Percentiles rank a stretch among this genome's conserved stretches.
phyloP scores from a whole-genome alignment of 2,888 invertebrate species.

The Galeruca laticollis region DNA sequence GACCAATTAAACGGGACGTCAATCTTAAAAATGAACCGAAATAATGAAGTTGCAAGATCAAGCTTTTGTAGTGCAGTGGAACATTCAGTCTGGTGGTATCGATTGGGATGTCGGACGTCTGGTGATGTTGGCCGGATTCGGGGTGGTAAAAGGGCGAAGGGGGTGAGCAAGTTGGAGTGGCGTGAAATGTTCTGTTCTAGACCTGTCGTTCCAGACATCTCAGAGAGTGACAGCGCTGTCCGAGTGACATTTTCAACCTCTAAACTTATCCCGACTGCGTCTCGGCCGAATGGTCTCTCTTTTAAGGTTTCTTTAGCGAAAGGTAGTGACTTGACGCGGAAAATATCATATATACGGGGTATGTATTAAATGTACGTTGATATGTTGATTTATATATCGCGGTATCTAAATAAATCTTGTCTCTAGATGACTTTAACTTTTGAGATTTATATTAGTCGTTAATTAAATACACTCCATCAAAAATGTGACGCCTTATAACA shows the following conservation, averaged over 20 bases:
- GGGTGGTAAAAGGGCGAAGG: conserved; percentile 19
- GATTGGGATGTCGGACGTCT: conserved; percentile 43
- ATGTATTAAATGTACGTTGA: background rate
- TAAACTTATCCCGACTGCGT: conserved; percentile 37
- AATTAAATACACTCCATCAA: too few species aligned
- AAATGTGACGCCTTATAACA: too few species aligned
- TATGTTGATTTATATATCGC: too few species aligned
- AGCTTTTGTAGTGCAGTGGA: conserved; percentile 40
- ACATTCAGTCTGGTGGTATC: conserved; percentile 49
- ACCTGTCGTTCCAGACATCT: conserved; percentile 61
- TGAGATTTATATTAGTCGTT: too few species aligned
- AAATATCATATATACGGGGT: background rate
- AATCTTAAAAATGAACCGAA: conserved; percentile 16
- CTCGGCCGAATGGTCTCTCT: conserved; percentile 32
- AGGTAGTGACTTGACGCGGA: conserved; percentile 25
- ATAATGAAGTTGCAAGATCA: conserved; percentile 34
- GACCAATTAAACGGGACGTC: conserved; percentile 3
- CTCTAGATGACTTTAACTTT: too few species aligned
- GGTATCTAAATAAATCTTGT: too few species aligned
- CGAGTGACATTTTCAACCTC: conserved; percentile 55
- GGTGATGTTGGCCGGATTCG: conserved; percentile 6
- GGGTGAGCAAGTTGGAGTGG: conserved; percentile 44
- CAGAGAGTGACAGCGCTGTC: conserved; percentile 62
- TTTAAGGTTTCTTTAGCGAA: conserved; percentile 14
- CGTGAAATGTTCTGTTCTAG: conserved; percentile 52